Base-by-base conservation (phyloP, 2,113 vertebrate species). In the Cavia porcellus region DNA sequence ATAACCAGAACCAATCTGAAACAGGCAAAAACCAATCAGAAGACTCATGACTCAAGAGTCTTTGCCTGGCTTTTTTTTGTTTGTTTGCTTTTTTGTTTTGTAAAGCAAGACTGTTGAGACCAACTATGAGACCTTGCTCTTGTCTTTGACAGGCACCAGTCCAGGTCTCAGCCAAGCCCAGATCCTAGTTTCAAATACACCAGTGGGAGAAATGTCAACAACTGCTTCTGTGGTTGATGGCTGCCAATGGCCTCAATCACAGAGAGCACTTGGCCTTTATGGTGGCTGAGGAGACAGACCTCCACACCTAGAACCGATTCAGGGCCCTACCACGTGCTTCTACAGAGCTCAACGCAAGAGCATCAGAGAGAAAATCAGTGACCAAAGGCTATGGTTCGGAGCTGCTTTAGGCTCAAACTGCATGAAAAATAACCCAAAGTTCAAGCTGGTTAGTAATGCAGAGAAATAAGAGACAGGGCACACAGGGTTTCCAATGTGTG, bases 331-430 rank as follows among this genome's bases (percentile, higher is more conserved):
- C 8, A 35, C 6, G 24, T 1, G 10, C 14, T 64, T 38, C 72
- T 1, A 8, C 5, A 55, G 81, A 50, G n/a, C 14, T 86, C 42
- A 86, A 80, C 59, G 55, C 24, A 0, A 95, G 20, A 35, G 10
- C 57, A 22, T 32, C 13, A 6, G 47, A 64, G 20, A 93, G 52
- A 61, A 52, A 61, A 50, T 38, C 86, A 81, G 72, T 6, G 45
- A 68, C 62, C 20, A 0, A 2, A 81, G 62, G 32, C 42, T 0
- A n/a, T 20, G 0, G 0, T 38, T 22, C 12, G 42, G n/a, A 68
- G 79, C 2, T 17, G 55, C 28, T 42, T 86, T 57, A 35, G 85
- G 93, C 28, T 90, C 74, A 62, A 42, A 45, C 47, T 20, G 64
- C 8, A 20, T 59, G 38, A 32, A 83, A 91, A 86, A 62, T 14